Evolutionary conservation across 2,797 vertebrate genomes (phyloP).

Genomic region (Mergus octosetaceus): DNA sequence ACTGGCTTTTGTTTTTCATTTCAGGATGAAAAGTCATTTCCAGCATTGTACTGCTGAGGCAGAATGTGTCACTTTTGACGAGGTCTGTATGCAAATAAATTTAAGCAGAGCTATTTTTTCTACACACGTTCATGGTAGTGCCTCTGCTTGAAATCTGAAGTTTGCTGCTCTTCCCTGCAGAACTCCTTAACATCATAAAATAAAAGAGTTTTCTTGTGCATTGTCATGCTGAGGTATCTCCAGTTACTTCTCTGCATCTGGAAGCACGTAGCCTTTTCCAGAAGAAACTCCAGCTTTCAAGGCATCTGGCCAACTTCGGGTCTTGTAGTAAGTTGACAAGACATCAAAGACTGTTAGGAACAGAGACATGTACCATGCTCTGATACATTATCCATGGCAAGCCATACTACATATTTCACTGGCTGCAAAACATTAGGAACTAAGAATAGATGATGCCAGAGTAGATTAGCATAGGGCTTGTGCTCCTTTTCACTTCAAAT

Average conservation of each 20-base stretch:
- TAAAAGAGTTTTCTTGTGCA: slow-evolving; percentile 5
- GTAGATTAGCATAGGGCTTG: not conserved
- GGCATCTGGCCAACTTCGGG: slow-evolving; percentile 85
- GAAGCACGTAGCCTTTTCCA: slow-evolving; percentile 86
- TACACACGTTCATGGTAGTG: not conserved
- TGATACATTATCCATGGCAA: not conserved
- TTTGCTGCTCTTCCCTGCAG: not conserved
- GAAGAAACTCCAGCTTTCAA: slow-evolving; percentile 84
- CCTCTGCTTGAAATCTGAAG: not conserved
- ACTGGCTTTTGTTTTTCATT: not conserved
- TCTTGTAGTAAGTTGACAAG: slow-evolving; percentile 81
- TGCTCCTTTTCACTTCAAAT: not conserved
- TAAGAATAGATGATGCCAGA: not conserved
- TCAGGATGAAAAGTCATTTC: not conserved
- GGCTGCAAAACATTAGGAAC: not conserved
- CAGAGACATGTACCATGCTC: not conserved
- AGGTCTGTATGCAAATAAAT: not conserved
- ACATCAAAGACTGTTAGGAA: slow-evolving; percentile 87
- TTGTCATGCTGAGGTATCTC: not conserved
- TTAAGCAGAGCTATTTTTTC: not conserved
- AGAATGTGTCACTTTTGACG: not conserved
- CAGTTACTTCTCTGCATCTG: not conserved
- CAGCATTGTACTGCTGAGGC: not conserved
- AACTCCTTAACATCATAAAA: not conserved
- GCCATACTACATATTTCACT: not conserved